Conservation (phyloP, 2,888 invertebrate species). For the Coelopa pilipes region DNA sequence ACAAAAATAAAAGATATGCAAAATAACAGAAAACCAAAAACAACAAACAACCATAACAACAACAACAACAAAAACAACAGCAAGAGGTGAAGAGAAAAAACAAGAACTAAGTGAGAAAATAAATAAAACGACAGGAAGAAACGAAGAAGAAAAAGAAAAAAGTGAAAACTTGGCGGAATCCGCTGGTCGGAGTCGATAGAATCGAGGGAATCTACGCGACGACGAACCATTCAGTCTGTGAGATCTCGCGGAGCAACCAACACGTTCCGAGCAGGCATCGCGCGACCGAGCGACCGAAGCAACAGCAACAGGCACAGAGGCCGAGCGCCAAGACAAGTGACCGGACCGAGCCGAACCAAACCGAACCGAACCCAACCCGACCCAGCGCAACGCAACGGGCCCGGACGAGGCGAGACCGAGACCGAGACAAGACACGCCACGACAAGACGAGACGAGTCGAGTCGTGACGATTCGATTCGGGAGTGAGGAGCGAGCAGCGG, state of each 20-base stretch:
- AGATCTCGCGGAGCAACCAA: slow-evolving; percentile 62
- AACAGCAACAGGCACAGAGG: too few relatives aligned
- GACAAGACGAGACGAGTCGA: too few relatives aligned
- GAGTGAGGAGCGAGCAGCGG: background rate
- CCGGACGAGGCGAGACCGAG: too few relatives aligned
- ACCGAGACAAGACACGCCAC: too few relatives aligned
- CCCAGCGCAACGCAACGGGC: too few relatives aligned
- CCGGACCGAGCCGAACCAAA: background rate
- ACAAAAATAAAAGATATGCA: background rate
- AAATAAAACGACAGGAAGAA: slow-evolving; percentile 12
- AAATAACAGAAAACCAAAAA: slow-evolving; percentile 11
- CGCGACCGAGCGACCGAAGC: too few relatives aligned
- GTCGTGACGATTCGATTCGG: too few relatives aligned
- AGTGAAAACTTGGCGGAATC: slow-evolving; percentile 28
- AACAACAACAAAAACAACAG: slow-evolving; percentile 26
- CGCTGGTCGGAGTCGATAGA: slow-evolving; percentile 19
- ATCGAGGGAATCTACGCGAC: slow-evolving; percentile 14
- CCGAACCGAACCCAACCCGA: background rate
- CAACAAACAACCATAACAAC: slow-evolving; percentile 23
- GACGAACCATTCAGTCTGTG: slow-evolving; percentile 57
- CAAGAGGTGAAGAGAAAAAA: too few relatives aligned
- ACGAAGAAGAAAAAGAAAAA: background rate
- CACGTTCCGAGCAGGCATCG: slow-evolving; percentile 43
- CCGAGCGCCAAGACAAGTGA: background rate
- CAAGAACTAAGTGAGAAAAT: slow-evolving; percentile 18